Evolutionary conservation across 2,797 vertebrate species (phyloP).

Genomic region (Sebastes matsubarae): DNA sequence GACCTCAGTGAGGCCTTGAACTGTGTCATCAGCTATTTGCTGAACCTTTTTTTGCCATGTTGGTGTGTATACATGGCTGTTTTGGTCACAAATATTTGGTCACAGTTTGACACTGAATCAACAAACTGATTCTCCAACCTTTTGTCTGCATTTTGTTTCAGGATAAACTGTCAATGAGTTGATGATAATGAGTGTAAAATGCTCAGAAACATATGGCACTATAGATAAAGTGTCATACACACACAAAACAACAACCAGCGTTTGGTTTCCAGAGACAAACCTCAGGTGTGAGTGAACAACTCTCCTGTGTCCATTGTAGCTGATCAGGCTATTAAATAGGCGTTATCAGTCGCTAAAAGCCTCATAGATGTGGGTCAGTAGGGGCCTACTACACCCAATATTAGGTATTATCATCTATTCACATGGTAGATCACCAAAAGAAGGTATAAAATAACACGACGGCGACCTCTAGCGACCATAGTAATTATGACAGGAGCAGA

Average conservation of each 20-base stretch:
- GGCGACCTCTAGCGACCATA: too few species aligned
- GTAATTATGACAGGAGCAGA: too few species aligned
- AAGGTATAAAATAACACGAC: too few species aligned
- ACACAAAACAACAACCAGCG: not conserved
- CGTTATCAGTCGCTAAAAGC: too few species aligned
- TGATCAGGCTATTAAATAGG: too few species aligned
- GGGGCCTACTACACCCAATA: too few species aligned
- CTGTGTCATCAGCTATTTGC: conserved; percentile 32
- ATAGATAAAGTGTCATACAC: not conserved
- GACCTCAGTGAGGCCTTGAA: conserved; percentile 23
- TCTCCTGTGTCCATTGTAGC: not conserved
- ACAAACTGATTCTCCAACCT: not conserved
- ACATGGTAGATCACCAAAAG: too few species aligned
- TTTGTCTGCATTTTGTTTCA: not conserved
- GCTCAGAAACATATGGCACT: not conserved
- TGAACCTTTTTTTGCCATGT: conserved; percentile 45
- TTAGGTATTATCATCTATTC: too few species aligned
- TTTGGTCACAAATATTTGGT: conserved; percentile 37
- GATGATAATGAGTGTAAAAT: not conserved
- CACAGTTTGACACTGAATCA: not conserved
- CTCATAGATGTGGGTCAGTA: too few species aligned
- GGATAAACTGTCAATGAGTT: not conserved
- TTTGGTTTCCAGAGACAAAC: not conserved
- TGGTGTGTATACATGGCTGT: conserved; percentile 45
- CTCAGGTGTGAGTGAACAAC: not conserved